These are phyloP conservation scores for Hofmannophila pseudospretella DNA, from an alignment of 2,888 invertebrate genomes.

Conservation along the genomic window DNA sequence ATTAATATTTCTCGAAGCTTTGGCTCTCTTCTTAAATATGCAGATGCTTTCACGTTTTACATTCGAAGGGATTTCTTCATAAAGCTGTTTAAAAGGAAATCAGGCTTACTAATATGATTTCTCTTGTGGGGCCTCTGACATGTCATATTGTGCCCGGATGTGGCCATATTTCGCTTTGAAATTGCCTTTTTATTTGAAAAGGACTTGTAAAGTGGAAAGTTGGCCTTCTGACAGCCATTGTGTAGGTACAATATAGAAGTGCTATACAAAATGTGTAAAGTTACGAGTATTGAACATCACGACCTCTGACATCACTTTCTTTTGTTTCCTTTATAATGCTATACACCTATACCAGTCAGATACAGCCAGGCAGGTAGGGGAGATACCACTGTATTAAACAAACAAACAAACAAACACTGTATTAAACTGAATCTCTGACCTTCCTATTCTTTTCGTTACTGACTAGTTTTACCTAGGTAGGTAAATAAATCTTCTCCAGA, in stretches of 20 bases:
- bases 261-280: neutral
- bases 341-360: too few species aligned
- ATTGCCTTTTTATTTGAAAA: constrained; percentile 47
- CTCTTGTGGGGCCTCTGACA: constrained; percentile 30
- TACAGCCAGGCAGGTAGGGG: too few species aligned
- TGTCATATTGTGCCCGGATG: constrained; percentile 29
- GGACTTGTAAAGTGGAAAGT: constrained; percentile 58
- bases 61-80: constrained; percentile 38
- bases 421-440: too few species aligned
- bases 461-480: too few species aligned
- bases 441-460: too few species aligned
- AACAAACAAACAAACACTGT: too few species aligned
- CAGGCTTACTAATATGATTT: constrained; percentile 20
- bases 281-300: constrained; percentile 2
- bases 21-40: constrained; percentile 61
- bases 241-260: constrained; percentile 19
- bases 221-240: constrained; percentile 40
- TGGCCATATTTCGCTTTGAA: constrained; percentile 41
- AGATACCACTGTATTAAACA: too few species aligned
- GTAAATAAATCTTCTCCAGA: too few species aligned
- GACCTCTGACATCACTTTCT: constrained; percentile 14
- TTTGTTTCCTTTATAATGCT: constrained; percentile 9
- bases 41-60: constrained; percentile 54
- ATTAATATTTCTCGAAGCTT: constrained; percentile 31
- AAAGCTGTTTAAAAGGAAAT: neutral